These are phyloP conservation scores for Ceratothoa steindachneri DNA, from an alignment of 2,888 invertebrate species.

Conservation along the genomic window DNA sequence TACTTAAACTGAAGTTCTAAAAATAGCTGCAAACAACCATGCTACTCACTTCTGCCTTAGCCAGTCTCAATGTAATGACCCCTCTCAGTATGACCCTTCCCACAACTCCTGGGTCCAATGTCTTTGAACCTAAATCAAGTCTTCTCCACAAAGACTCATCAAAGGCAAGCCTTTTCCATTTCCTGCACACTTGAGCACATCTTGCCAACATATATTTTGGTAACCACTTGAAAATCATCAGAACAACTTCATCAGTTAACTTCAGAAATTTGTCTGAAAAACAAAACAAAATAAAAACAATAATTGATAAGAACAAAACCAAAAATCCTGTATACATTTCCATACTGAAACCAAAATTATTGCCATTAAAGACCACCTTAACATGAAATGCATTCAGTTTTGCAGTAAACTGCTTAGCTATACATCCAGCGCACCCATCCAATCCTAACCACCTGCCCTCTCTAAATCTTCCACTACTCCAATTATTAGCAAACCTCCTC, in stretches of 20 bases:
- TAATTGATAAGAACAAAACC: too few relatives aligned
- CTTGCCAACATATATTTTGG: constrained; percentile 70
- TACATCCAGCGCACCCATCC: too few relatives aligned
- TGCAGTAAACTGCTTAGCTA: too few relatives aligned
- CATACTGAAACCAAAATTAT: too few relatives aligned
- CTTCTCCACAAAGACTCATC: constrained; percentile 84
- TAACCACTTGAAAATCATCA: constrained; percentile 73
- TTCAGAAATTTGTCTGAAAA: constrained; percentile 49
- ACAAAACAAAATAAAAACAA: not conserved
- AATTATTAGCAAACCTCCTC: too few relatives aligned
- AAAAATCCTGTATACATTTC: too few relatives aligned
- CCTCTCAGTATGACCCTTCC: constrained; percentile 73
- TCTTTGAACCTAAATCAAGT: constrained; percentile 68
- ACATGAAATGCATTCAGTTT: too few relatives aligned
- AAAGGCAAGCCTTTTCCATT: constrained; percentile 64
- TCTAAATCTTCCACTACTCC: too few relatives aligned
- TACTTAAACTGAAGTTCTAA: not conserved
- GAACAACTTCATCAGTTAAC: constrained; percentile 80
- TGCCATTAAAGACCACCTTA: too few relatives aligned
- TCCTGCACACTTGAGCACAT: constrained; percentile 62
- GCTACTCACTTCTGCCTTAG: constrained; percentile 63
- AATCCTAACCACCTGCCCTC: too few relatives aligned
- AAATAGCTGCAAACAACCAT: too few relatives aligned
- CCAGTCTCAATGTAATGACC: constrained; percentile 70
- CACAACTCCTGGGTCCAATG: constrained; percentile 65